Evolutionary conservation across 2,888 invertebrate genomes (phyloP), one percentile per base, ranked within the genome.

Genomic region (Heteromurus nitidus): DNA sequence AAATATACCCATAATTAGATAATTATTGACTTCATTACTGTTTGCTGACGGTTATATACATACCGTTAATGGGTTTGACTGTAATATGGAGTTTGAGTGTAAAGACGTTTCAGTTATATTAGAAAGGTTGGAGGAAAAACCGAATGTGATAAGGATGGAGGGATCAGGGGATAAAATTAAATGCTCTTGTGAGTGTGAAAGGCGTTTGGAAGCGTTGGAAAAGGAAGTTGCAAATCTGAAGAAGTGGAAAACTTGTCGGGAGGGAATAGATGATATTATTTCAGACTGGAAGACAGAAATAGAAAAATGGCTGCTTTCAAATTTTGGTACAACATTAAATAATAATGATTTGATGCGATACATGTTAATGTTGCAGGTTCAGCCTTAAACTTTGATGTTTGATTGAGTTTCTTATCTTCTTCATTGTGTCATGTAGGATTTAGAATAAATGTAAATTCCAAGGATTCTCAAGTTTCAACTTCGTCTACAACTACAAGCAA

Each of bases 271-370:
- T n/a, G 74, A 74, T 53, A 3, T 65, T n/a, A 64, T 74, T 22
- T 31, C 44, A 20, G 13, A 16, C 3, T 75, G 75, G 75, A 75
- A 75, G 24, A 11, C 26, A 3, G 58, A 75, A 47, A 58, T 75
- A 1, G 67, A 75, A 5, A 44, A 42, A 24, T 75, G 75, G 75
- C 58, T 75, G 44, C 55, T 53, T 20, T 58, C 58, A 3, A 67
- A 31, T 7, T 75, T 58, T 67, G 67, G 67, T 75, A 47, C 26
- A 20, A 36, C 7, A 36, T 9, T 36, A 36, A 13, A 36, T 36
- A 13, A 13, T 5, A 36, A 13, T 36, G 7, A 13, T 9, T 36
- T 36, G 36, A 9, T 36, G 36, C 7, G 7, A 36, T 36, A 9
- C 36, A 36, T 36, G 5, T 36, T 13, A 36, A 9, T 36, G 13